A percentile compares a stretch with the other conserved stretches of the same genome.
phyloP scores from a whole-genome alignment of 2,797 vertebrate species.

The Acrocephalus scirpaceus region DNA sequence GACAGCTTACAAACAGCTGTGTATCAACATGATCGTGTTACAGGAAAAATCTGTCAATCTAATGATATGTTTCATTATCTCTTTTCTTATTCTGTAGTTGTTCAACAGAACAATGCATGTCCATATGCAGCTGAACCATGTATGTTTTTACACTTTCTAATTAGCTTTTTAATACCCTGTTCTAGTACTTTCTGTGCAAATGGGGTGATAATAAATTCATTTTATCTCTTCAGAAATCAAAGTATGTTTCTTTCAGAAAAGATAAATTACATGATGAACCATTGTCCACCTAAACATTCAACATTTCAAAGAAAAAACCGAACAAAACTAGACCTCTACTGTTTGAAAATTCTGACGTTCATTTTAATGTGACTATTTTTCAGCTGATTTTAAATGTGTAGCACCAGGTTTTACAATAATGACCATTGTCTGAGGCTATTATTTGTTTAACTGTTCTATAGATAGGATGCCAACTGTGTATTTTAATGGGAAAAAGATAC shows the following conservation, averaged over 20 bases:
- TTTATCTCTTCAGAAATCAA: not conserved
- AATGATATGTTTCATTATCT: not conserved
- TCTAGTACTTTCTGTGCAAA: not conserved
- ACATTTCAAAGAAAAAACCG: not conserved
- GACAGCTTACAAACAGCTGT: not conserved
- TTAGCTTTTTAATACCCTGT: not conserved
- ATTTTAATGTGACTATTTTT: not conserved
- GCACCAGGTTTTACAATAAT: not conserved
- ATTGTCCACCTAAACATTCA: not conserved
- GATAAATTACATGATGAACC: not conserved
- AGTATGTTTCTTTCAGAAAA: not conserved
- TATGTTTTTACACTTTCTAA: not conserved
- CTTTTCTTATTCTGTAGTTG: not conserved
- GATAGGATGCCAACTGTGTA: not conserved
- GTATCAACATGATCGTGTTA: not conserved
- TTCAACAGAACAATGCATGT: not conserved
- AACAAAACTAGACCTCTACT: not conserved
- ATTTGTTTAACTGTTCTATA: not conserved
- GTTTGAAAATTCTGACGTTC: not conserved
- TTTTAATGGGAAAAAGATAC: not conserved
- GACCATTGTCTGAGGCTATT: not conserved
- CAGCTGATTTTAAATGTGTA: not conserved
- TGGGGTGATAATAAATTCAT: not conserved
- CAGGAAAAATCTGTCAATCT: not conserved
- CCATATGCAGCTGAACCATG: not conserved